These are phyloP conservation scores for Drosophila pruinosa DNA, from an alignment of 1,140 invertebrate genomes.

Conservation along the genomic window DNA sequence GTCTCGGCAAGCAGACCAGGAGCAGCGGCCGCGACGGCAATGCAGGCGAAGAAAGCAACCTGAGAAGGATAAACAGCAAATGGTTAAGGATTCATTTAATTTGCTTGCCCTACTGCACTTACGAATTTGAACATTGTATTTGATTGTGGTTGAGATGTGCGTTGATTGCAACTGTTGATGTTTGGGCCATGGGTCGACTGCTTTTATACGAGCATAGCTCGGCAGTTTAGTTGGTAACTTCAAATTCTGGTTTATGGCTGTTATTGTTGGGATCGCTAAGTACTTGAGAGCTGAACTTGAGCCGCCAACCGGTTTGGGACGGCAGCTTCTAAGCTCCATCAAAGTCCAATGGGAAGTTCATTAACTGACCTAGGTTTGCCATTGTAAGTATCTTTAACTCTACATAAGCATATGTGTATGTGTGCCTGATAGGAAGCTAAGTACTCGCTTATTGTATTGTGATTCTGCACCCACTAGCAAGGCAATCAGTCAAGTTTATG, in stretches of 20 bases:
- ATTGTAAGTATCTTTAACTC: slow-evolving; percentile 9
- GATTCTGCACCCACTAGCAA: slow-evolving; percentile 17
- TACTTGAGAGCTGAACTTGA: slow-evolving; percentile 58
- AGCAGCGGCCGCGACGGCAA: slow-evolving; percentile 70
- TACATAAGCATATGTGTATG: neutral
- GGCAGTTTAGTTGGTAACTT: slow-evolving; percentile 28
- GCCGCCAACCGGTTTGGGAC: slow-evolving; percentile 58
- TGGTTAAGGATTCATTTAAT: neutral
- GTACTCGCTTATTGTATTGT: slow-evolving; percentile 9
- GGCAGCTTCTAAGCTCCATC: slow-evolving; percentile 57
- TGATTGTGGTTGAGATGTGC: slow-evolving; percentile 37
- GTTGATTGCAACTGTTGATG: slow-evolving; percentile 74
- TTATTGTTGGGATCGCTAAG: slow-evolving; percentile 25
- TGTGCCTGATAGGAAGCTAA: slow-evolving; percentile 51
- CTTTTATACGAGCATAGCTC: slow-evolving; percentile 42
- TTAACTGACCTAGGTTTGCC: slow-evolving; percentile 63
- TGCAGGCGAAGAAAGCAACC: slow-evolving; percentile 68
- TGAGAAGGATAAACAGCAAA: neutral
- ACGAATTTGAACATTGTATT: slow-evolving; percentile 76
- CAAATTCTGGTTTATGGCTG: slow-evolving; percentile 45
- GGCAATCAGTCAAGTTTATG: slow-evolving; percentile 42
- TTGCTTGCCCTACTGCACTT: slow-evolving; percentile 17
- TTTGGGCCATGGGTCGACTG: slow-evolving; percentile 9
- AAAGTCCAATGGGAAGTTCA: slow-evolving; percentile 58
- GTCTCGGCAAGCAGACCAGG: slow-evolving; percentile 68